Percentiles rank a stretch among this genome's conserved stretches.
phyloP scores from a whole-genome alignment of 2,797 vertebrate genomes.

The Emydoidea blandingii region DNA sequence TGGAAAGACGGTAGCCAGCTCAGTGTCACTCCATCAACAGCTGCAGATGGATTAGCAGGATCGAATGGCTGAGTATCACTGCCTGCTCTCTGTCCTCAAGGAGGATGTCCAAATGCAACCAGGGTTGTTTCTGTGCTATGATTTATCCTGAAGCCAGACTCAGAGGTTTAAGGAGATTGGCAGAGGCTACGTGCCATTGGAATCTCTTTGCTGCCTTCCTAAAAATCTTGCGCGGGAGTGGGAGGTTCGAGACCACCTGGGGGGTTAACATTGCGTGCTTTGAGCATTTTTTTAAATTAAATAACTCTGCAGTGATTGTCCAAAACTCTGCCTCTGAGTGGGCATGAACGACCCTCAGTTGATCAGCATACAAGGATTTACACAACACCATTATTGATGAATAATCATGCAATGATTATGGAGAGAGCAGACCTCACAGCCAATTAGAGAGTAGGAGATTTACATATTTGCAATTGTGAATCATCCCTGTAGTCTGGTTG shows the following conservation, averaged over 20 bases:
- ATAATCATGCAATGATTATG: not conserved
- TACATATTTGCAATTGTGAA: slow-evolving; percentile 40
- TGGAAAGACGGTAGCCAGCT: not conserved
- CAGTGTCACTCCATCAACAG: not conserved
- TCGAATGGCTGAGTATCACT: not conserved
- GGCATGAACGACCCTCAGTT: not conserved
- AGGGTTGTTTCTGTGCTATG: not conserved
- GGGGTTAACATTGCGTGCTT: not conserved
- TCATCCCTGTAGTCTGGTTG: slow-evolving; percentile 63
- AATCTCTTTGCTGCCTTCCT: slow-evolving; percentile 8
- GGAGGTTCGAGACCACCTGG: not conserved
- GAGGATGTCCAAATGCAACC: not conserved
- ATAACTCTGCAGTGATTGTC: not conserved
- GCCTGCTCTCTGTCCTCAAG: not conserved
- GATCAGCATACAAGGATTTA: not conserved
- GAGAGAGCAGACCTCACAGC: not conserved
- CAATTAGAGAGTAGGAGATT: slow-evolving; percentile 45
- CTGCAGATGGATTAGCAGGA: not conserved
- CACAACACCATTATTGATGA: not conserved
- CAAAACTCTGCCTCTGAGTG: not conserved
- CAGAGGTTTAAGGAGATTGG: not conserved
- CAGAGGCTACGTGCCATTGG: not conserved
- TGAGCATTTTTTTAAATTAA: not conserved
- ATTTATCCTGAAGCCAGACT: not conserved
- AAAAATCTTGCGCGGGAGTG: slow-evolving; percentile 16